A percentile compares a stretch with the other conserved stretches of the same genome.
phyloP scores from a whole-genome alignment of 2,888 invertebrate species.

The Busseola fusca region DNA sequence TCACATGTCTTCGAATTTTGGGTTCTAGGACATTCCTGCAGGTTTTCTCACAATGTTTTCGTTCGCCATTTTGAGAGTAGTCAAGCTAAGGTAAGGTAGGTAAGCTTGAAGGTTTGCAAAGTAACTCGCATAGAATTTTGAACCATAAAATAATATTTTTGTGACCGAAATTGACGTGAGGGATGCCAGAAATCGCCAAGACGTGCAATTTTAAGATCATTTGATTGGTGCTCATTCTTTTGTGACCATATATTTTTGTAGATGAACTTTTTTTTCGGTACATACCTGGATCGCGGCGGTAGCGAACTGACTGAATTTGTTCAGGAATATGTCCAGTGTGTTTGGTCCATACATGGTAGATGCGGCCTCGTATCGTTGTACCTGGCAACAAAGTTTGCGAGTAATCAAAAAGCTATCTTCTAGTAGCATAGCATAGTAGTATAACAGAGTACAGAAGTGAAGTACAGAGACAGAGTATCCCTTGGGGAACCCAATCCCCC shows the following conservation, averaged over 20 bases:
- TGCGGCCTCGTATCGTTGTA: slow-evolving; percentile 96
- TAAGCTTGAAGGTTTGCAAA: not conserved
- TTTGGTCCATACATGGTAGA: slow-evolving; percentile 96
- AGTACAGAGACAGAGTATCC: no score
- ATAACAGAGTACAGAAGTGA: no score
- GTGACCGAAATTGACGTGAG: not conserved
- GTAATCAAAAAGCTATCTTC: not conserved
- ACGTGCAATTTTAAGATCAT: not conserved
- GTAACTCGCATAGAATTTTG: not conserved
- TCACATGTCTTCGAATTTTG: not conserved
- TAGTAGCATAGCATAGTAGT: not conserved
- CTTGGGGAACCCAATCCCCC: no score
- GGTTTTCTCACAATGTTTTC: not conserved
- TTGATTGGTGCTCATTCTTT: not conserved
- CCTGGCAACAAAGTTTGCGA: slow-evolving; percentile 78
- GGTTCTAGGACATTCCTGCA: not conserved
- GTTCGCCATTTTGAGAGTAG: not conserved
- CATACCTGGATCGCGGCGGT: slow-evolving; percentile 86
- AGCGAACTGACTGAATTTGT: slow-evolving; percentile 91
- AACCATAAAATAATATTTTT: not conserved
- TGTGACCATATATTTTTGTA: not conserved
- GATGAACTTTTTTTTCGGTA: slow-evolving; percentile 54
- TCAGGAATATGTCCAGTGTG: slow-evolving; percentile 93
- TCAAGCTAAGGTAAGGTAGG: no score
- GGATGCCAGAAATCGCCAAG: not conserved